phyloP scores from a whole-genome alignment of 1,140 invertebrate genomes.

The Leptinotarsa lineolata region DNA sequence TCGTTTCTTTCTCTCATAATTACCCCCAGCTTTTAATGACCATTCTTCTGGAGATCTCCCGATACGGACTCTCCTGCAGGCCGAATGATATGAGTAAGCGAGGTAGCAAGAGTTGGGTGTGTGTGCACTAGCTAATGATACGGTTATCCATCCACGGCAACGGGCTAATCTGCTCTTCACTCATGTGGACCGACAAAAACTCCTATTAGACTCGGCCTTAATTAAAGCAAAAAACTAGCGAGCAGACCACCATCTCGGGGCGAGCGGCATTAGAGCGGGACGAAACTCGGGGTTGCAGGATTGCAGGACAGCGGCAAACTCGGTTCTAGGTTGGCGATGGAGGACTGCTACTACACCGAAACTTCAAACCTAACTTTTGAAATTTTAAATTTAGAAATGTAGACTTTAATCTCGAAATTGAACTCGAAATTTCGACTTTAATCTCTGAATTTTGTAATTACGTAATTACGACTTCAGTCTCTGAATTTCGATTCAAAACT shows the following conservation, averaged over 20 bases:
- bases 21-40: conserved; percentile 2
- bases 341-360: too few species aligned
- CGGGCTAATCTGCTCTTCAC: conserved; percentile 50
- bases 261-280: conserved; percentile 20
- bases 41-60: conserved; percentile 1
- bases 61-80: neutral
- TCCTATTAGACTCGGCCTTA: conserved; percentile 50
- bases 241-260: neutral
- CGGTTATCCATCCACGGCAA: conserved; percentile 29
- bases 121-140: conserved; percentile 40
- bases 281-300: neutral
- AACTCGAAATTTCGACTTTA: too few species aligned
- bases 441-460: too few species aligned
- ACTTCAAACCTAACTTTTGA: too few species aligned
- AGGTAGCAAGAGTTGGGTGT: conserved; percentile 27
- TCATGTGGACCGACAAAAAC: conserved; percentile 49
- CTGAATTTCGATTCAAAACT: too few species aligned
- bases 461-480: too few species aligned
- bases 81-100: conserved; percentile 34
- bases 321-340: neutral
- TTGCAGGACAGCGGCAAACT: conserved; percentile 13
- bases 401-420: too few species aligned
- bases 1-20: conserved; percentile 5
- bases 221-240: conserved; percentile 50
- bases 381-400: too few species aligned